phyloP scores from a whole-genome alignment of 2,888 invertebrate genomes.

The Norana najaformis region DNA sequence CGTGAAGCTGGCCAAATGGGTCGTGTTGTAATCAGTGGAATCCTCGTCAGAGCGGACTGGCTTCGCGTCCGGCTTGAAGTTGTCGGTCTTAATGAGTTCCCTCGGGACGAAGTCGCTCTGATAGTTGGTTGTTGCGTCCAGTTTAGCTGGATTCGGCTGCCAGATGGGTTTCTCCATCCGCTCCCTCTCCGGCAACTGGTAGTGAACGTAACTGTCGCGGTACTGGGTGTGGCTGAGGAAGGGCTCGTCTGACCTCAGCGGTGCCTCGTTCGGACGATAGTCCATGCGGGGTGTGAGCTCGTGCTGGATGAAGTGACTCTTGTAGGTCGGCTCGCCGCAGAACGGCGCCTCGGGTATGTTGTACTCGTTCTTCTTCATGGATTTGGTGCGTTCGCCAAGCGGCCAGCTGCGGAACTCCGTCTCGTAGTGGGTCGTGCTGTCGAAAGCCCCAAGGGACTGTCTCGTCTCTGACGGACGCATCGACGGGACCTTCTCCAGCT shows the following conservation, averaged over 20 bases:
- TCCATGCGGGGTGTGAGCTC: background rate
- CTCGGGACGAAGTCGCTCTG: conserved; percentile 5
- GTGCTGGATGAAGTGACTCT: background rate
- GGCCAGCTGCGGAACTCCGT: conserved; percentile 10
- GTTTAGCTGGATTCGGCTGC: conserved; percentile 8
- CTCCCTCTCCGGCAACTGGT: conserved; percentile 15
- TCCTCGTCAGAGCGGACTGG: background rate
- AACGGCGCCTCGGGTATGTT: background rate
- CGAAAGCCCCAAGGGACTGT: background rate
- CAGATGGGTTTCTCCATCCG: background rate
- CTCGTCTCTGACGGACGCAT: background rate
- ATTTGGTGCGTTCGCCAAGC: background rate
- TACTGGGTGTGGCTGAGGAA: background rate
- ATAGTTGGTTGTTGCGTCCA: background rate
- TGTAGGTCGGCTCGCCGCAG: conserved; percentile 2
- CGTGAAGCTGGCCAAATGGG: conserved; percentile 1
- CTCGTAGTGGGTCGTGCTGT: background rate
- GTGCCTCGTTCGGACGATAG: background rate
- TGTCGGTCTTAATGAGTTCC: background rate
- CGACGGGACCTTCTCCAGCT: background rate
- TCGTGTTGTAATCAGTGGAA: background rate
- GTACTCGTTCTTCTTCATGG: background rate
- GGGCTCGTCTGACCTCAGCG: background rate
- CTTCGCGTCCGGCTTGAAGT: background rate
- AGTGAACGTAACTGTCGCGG: background rate